Base-by-base conservation (phyloP, 1,140 invertebrate species). In the Drosophila hydei region DNA sequence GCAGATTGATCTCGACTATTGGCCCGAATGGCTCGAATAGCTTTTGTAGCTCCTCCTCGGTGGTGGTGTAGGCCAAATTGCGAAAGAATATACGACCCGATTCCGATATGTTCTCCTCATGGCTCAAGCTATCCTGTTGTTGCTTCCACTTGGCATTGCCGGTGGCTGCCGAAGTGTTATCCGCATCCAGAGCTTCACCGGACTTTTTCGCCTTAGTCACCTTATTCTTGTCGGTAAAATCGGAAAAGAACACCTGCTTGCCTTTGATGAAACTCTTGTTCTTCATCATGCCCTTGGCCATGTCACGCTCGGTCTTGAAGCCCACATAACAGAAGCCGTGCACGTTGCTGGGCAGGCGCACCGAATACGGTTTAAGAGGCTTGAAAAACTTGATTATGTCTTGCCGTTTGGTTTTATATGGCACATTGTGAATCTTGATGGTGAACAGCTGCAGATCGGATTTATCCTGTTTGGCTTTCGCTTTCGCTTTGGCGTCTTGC, bases 81-180 rank as follows among this genome's bases (percentile, higher is more conserved):
- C 99, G 93, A 9, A 99, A 93, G 94, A 98, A 99, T 74, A 99
- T 96, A 74, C 96, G 94, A 2, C 99, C 99, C 78, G 98, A 97
- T 92, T 98, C 97, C 2, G 94, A 96, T 61, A 98, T 96, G 64
- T 93, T 94, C 91, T 98, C 97, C 91, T 96, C 96, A 79, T 95
- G 94, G 81, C 95, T 94, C 6, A 96, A 79, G 19, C 93, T 92
- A 38, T 96, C 94, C 87, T 95, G 93, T 92, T 96, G 96, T 75
- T 94, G 93, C 78, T 94, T 94, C 95, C 94, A 95, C 92, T 94
- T 95, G 9, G 92, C 77, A 62, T 92, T 92, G 16, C 23, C 70
- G 1, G 14, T 14, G 2, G 43, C 91, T 88, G 18, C 1, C 4
- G 52, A 0, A 1, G 12, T 43, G 8, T 19, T 12, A 0, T 18